Percentiles rank a stretch among this genome's conserved stretches.
Evolutionary conservation across 2,888 invertebrate species (phyloP).

Genomic region (Sphecodes monilicornis): DNA sequence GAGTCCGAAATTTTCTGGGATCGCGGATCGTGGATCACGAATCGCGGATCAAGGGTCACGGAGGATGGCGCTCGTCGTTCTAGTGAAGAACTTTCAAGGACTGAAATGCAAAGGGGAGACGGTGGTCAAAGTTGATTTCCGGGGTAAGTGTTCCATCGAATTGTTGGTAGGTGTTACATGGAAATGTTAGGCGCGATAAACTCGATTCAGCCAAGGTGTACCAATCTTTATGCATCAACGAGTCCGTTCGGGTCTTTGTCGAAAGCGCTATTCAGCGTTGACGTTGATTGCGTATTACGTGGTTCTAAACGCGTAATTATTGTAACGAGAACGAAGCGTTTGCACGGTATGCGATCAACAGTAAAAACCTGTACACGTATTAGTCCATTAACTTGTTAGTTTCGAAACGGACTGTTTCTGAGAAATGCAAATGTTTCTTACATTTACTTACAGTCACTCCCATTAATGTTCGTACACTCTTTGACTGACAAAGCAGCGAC

Average conservation of each 20-base stretch:
- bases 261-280: background rate
- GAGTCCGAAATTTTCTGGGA: background rate
- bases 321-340: background rate
- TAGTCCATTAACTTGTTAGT: background rate
- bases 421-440: background rate
- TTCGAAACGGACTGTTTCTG: background rate
- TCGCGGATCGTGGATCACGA: background rate
- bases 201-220: background rate
- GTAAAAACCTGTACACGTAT: background rate
- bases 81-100: conserved; percentile 89
- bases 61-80: conserved; percentile 89
- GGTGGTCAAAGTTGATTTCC: conserved; percentile 89
- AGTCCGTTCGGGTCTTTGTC: background rate
- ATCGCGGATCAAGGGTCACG: background rate
- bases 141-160: conserved; percentile 86
- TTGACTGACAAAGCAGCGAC: no score
- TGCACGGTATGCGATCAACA: background rate
- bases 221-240: background rate
- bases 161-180: background rate
- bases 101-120: conserved; percentile 89
- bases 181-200: background rate
- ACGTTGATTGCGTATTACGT: background rate
- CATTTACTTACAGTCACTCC: no score
- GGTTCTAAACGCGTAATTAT: background rate
- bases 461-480: no score